Evolutionary conservation across 2,797 vertebrate genomes (phyloP).

Genomic region (Semotilus atromaculatus): DNA sequence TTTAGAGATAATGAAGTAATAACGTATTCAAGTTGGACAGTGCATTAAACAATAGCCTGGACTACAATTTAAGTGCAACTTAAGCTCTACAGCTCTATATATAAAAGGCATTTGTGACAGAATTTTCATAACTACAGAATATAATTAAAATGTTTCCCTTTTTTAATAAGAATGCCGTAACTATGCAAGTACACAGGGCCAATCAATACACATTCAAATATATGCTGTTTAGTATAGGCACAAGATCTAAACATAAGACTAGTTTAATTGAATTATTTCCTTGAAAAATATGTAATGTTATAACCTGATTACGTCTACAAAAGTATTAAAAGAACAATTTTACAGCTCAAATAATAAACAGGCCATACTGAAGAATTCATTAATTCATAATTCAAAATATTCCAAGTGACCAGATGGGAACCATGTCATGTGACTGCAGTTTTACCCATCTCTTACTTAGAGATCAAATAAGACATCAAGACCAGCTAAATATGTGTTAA

Average conservation of each 20-base stretch:
- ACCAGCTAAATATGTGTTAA: not conserved
- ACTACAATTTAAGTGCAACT: not conserved
- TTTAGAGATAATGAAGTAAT: slow-evolving; percentile 42
- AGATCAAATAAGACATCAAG: slow-evolving; percentile 29
- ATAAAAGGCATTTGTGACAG: not conserved
- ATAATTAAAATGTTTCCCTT: not conserved
- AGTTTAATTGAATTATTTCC: not conserved
- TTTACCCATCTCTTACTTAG: not conserved
- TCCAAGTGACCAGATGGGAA: not conserved
- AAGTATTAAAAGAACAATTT: not conserved
- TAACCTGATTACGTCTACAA: not conserved
- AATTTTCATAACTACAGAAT: not conserved
- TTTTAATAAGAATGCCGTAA: not conserved
- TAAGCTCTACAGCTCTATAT: not conserved
- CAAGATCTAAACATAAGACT: not conserved
- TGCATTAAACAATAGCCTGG: not conserved
- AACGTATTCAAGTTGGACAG: not conserved
- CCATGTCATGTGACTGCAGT: not conserved
- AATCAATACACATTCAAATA: not conserved
- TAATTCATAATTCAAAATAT: not conserved
- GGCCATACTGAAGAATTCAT: not conserved
- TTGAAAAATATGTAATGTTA: not conserved
- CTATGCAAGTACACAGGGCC: not conserved
- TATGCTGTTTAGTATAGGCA: not conserved
- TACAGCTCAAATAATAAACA: not conserved